A percentile compares a stretch with the other conserved stretches of the same genome.
phyloP scores from a whole-genome alignment of 2,113 vertebrate genomes.

The Nymphicus hollandicus region DNA sequence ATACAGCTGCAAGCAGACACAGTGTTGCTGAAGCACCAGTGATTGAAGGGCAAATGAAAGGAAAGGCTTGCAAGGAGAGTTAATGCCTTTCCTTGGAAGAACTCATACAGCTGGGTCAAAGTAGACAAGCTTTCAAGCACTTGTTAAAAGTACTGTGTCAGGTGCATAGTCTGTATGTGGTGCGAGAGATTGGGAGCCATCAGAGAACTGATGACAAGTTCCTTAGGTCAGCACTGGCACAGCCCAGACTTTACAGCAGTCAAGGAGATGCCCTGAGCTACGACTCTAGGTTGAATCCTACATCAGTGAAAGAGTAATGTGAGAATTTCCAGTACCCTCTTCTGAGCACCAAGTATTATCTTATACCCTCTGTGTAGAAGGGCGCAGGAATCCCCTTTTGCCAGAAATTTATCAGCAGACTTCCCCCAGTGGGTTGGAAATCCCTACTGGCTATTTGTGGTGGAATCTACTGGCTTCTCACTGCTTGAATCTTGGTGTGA shows the following conservation, averaged over 20 bases:
- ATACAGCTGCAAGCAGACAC: not conserved
- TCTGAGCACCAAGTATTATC: not conserved
- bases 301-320: not conserved
- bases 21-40: not conserved
- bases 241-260: not conserved
- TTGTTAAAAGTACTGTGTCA: not conserved
- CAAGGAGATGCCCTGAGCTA: not conserved
- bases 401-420: not conserved
- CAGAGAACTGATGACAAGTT: not conserved
- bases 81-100: not conserved
- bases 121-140: not conserved
- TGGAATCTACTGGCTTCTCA: not conserved
- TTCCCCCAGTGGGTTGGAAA: not conserved
- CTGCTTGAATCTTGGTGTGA: not conserved
- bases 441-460: not conserved
- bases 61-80: not conserved
- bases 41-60: not conserved
- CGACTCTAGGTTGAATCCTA: not conserved
- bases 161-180: not conserved
- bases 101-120: not conserved
- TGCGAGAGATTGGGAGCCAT: not conserved
- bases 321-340: not conserved
- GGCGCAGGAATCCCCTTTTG: not conserved
- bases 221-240: conserved; percentile 5
- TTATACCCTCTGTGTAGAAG: not conserved